Evolutionary conservation across 2,888 invertebrate genomes (phyloP).

Genomic region (Rutpela maculata): DNA sequence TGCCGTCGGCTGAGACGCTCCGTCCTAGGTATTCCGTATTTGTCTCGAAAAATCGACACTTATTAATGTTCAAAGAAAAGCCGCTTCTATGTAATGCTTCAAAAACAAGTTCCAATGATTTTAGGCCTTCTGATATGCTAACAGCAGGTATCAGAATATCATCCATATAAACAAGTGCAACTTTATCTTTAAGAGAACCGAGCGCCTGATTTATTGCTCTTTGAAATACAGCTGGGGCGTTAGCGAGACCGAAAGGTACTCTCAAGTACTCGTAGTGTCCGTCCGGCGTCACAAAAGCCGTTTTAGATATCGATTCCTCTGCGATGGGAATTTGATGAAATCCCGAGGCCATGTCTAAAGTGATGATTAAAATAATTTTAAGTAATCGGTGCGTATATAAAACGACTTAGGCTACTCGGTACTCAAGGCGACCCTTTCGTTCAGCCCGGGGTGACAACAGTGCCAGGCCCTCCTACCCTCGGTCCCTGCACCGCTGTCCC

Average conservation of each 20-base stretch:
- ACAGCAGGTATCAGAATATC: background rate
- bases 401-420: too few species aligned
- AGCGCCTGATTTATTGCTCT: background rate
- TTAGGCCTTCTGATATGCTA: background rate
- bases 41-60: slow-evolving; percentile 48
- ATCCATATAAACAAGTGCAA: background rate
- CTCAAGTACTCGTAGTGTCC: background rate
- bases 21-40: slow-evolving; percentile 61
- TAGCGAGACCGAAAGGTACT: background rate
- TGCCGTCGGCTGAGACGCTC: slow-evolving; percentile 56
- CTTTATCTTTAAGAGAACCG: background rate
- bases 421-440: too few species aligned
- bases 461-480: too few species aligned
- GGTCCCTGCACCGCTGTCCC: too few species aligned
- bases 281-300: background rate
- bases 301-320: background rate
- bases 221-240: background rate
- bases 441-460: too few species aligned
- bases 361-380: background rate
- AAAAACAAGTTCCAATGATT: slow-evolving; percentile 10
- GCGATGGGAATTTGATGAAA: background rate
- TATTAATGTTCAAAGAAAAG: slow-evolving; percentile 44
- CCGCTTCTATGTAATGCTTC: background rate
- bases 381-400: too few species aligned
- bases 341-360: background rate